Percentiles rank a stretch among this genome's conserved stretches.
These are phyloP conservation scores for Heliconius hermathena DNA, from an alignment of 1,140 invertebrate genomes.

Conservation along the genomic window DNA sequence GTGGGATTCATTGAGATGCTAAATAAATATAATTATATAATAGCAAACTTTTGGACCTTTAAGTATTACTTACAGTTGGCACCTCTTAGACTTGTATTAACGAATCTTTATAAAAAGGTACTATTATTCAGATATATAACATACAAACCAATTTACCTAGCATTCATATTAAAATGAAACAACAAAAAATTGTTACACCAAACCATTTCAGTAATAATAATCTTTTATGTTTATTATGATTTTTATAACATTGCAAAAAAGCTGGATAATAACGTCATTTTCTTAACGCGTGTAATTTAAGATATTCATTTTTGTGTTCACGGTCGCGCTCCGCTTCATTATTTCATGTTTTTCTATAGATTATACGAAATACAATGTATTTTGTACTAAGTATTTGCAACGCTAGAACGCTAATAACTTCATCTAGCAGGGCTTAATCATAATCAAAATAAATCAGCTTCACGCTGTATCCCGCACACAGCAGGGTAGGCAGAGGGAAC, in stretches of 20 bases:
- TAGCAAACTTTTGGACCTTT: no score
- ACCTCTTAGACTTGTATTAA: background rate
- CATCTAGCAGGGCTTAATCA: no score
- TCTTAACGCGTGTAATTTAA: conserved; percentile 6
- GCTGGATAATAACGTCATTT: background rate
- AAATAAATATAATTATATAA: background rate
- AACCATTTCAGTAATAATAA: background rate
- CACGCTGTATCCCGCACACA: no score
- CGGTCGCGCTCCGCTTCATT: background rate
- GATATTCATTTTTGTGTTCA: background rate
- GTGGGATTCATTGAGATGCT: no score
- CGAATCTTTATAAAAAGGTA: background rate
- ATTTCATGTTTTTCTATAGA: background rate
- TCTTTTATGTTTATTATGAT: background rate
- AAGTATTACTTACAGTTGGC: no score
- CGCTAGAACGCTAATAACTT: no score
- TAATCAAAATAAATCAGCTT: no score
- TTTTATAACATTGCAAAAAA: background rate
- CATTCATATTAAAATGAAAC: background rate
- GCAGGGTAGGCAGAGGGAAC: no score
- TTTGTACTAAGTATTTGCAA: no score
- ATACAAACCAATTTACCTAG: background rate
- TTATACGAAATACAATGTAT: no score
- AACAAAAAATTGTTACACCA: background rate
- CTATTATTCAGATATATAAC: background rate